phyloP scores from a whole-genome alignment of 2,797 vertebrate genomes.

The Myotis planiceps region DNA sequence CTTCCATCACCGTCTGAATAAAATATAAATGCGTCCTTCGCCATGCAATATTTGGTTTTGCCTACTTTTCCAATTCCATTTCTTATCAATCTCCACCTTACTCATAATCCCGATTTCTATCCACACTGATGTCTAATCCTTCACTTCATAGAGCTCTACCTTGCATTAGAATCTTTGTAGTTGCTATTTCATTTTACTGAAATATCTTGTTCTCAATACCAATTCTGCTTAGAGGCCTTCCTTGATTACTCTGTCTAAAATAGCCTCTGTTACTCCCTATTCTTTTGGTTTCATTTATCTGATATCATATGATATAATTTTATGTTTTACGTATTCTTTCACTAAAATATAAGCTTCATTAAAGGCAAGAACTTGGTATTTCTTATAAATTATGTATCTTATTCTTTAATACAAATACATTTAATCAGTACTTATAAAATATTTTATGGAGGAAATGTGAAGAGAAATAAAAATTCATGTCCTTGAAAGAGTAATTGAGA shows the following conservation, averaged over 20 bases:
- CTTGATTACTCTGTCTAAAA: background rate
- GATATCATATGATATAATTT: background rate
- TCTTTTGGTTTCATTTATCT: background rate
- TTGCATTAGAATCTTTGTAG: background rate
- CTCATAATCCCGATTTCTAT: fast-evolving
- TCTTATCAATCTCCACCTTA: background rate
- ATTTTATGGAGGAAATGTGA: background rate
- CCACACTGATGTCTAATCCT: background rate
- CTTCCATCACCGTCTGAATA: background rate
- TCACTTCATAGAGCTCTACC: background rate
- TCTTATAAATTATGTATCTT: background rate
- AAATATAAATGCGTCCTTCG: background rate
- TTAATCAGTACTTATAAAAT: background rate
- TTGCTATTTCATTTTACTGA: background rate
- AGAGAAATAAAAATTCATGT: background rate
- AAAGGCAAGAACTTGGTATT: background rate
- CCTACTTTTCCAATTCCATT: background rate
- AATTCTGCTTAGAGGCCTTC: background rate
- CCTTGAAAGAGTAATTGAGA: background rate
- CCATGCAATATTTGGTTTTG: background rate
- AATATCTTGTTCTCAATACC: background rate
- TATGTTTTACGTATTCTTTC: background rate
- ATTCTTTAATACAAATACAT: background rate
- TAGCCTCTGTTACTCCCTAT: background rate
- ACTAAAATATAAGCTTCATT: background rate